Evolutionary conservation across 2,888 invertebrate species (phyloP).

Genomic region (Hydroisotoma schaefferi): DNA sequence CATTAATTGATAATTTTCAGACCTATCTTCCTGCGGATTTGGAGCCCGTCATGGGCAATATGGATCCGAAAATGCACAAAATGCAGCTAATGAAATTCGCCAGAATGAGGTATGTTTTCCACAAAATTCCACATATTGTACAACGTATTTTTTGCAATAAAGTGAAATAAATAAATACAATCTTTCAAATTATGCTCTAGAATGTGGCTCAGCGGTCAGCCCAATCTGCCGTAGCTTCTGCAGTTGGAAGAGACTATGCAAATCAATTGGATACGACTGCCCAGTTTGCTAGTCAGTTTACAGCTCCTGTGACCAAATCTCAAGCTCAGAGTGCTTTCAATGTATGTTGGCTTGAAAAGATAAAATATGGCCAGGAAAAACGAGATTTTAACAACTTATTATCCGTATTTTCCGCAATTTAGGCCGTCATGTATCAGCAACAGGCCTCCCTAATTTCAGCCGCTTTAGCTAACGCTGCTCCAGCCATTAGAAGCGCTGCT

Average conservation of each 20-base stretch:
- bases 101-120: no score
- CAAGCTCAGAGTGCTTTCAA: conserved; percentile 40
- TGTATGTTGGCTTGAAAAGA: conserved; percentile 26
- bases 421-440: conserved; percentile 42
- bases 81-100: no score
- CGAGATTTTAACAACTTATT: conserved; percentile 1
- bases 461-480: conserved; percentile 37
- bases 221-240: conserved; percentile 41
- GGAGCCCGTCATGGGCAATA: no score
- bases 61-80: no score
- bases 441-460: conserved; percentile 39
- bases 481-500: conserved; percentile 37
- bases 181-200: no score
- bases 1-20: no score
- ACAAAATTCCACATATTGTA: no score
- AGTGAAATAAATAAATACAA: no score
- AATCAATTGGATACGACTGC: conserved; percentile 45
- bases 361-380: not conserved
- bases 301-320: conserved; percentile 46
- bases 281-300: conserved; percentile 46
- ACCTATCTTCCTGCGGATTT: no score
- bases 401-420: conserved; percentile 9
- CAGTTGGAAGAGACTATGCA: conserved; percentile 45
- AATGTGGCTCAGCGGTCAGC: conserved; percentile 40
- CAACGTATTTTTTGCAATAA: no score